phyloP scores from a whole-genome alignment of 2,797 vertebrate genomes.

The Sorex maritimensis region DNA sequence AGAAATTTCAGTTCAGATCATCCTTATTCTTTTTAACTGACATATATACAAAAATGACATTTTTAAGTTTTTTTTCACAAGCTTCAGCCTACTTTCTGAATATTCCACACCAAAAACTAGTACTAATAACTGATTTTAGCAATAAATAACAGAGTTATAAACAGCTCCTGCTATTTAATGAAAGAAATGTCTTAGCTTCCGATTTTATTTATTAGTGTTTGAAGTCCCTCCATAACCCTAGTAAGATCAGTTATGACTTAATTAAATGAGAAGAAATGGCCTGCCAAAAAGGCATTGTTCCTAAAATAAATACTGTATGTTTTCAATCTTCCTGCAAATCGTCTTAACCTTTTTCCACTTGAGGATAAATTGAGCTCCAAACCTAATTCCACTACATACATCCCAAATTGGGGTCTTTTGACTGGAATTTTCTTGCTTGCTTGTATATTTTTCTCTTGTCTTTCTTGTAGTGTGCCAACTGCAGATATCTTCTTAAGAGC shows the following conservation, averaged over 20 bases:
- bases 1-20: conserved; percentile 82
- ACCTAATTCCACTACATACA: conserved; percentile 32
- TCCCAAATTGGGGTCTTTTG: conserved; percentile 75
- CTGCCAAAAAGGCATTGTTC: conserved; percentile 87
- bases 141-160: conserved; percentile 92
- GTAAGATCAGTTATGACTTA: conserved; percentile 89
- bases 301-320: conserved; percentile 80
- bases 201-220: conserved; percentile 91
- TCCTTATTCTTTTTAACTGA: conserved; percentile 85
- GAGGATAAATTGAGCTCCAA: conserved; percentile 52
- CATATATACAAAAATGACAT: conserved; percentile 76
- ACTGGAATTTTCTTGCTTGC: conserved; percentile 53
- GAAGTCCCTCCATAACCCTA: conserved; percentile 85
- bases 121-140: conserved; percentile 91
- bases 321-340: conserved; percentile 80
- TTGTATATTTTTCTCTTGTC: neutral
- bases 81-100: conserved; percentile 86
- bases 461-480: conserved; percentile 51
- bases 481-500: conserved; percentile 78
- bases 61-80: conserved; percentile 88
- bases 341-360: conserved; percentile 76
- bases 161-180: conserved; percentile 90
- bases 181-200: conserved; percentile 88
- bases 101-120: conserved; percentile 89
- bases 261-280: conserved; percentile 90